Percentiles rank a stretch among this genome's conserved stretches.
Conservation (phyloP, 2,113 vertebrate species). For the Larimichthys polyactis region DNA sequence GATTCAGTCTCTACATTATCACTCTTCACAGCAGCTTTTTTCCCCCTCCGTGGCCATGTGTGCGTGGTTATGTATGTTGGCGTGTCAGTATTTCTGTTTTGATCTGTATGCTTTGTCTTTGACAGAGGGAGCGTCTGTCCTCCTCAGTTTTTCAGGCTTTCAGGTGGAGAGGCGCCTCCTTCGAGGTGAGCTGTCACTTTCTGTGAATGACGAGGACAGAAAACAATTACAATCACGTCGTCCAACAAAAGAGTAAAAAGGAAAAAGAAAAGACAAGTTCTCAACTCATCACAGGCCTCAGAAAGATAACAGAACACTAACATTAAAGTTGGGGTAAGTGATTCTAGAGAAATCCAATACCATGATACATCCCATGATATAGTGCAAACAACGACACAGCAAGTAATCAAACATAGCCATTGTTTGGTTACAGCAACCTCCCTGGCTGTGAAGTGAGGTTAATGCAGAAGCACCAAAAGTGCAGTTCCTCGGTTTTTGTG, state of each 20-base stretch:
- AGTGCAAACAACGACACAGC: too few relatives aligned
- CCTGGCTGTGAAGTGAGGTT: too few relatives aligned
- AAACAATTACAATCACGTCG: neutral
- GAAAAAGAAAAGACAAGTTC: neutral
- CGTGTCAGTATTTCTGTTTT: neutral
- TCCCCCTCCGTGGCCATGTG: neutral
- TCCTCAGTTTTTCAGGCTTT: conserved; percentile 58
- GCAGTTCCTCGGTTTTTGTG: too few relatives aligned
- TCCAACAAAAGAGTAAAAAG: neutral
- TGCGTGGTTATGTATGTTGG: neutral
- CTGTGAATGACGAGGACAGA: conserved; percentile 61
- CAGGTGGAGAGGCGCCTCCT: conserved; percentile 28
- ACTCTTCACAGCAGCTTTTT: conserved; percentile 26
- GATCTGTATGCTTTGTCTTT: neutral
- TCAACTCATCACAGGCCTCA: neutral
- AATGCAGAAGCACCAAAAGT: too few relatives aligned
- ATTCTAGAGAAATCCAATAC: too few relatives aligned
- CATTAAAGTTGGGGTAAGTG: too few relatives aligned
- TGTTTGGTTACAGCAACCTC: too few relatives aligned
- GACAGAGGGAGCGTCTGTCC: neutral
- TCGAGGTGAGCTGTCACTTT: conserved; percentile 52
- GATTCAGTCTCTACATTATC: neutral
- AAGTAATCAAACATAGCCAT: too few relatives aligned
- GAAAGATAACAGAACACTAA: neutral
- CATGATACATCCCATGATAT: too few relatives aligned